These are phyloP conservation scores for Cotesia vestalis DNA, from an alignment of 1,140 invertebrate genomes.

Conservation along the genomic window DNA sequence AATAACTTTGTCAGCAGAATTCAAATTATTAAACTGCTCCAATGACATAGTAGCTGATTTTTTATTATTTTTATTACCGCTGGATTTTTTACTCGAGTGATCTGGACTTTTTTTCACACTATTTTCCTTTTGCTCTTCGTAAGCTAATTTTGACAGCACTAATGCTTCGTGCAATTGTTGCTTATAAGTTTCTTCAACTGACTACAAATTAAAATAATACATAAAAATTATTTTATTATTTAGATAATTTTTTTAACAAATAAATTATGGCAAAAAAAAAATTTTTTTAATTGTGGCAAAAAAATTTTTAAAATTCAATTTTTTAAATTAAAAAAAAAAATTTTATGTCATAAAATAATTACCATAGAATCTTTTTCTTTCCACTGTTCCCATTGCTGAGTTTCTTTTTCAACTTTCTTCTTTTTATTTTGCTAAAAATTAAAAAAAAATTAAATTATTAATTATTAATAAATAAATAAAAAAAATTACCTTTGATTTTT, in stretches of 20 bases:
- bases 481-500: conserved; percentile 56
- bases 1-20: conserved; percentile 23
- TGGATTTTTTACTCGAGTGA: conserved; percentile 51
- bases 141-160: conserved; percentile 70
- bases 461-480: conserved; percentile 28
- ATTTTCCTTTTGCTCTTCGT: conserved; percentile 66
- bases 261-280: background rate
- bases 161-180: conserved; percentile 70
- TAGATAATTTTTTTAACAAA: background rate
- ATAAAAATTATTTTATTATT: conserved; percentile 9
- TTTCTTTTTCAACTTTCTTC: conserved; percentile 51
- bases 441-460: conserved; percentile 37
- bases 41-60: conserved; percentile 69
- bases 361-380: conserved; percentile 64
- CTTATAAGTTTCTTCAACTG: conserved; percentile 69
- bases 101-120: conserved; percentile 55
- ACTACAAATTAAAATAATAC: conserved; percentile 44
- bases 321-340: no score
- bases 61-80: conserved; percentile 66
- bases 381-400: conserved; percentile 67
- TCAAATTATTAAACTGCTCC: conserved; percentile 69
- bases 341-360: conserved; percentile 9
- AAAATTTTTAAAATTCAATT: no score
- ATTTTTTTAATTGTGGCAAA: no score
- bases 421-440: conserved; percentile 50